phyloP scores from a whole-genome alignment of 2,888 invertebrate genomes.

The Drosophila meridionalis region DNA sequence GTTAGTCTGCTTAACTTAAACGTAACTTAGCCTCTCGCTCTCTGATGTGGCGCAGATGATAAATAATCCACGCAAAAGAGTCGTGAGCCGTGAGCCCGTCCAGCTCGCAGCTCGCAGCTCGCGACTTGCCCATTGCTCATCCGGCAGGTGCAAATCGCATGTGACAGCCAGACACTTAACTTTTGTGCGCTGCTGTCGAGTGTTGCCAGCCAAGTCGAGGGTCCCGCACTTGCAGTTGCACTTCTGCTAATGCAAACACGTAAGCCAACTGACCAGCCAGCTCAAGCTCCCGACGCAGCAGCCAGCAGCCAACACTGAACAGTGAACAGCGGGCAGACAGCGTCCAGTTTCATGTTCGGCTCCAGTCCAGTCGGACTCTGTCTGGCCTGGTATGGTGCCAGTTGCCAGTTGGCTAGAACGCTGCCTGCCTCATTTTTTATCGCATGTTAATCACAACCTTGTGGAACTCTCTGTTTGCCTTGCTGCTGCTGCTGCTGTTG shows the following conservation, averaged over 20 bases:
- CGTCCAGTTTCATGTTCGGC: constrained; percentile 30
- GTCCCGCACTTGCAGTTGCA: constrained; percentile 38
- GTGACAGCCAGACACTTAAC: constrained; percentile 81
- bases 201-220: constrained; percentile 30
- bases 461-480: constrained; percentile 76
- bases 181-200: constrained; percentile 67
- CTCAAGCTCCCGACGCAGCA: constrained; percentile 35
- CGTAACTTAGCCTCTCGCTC: constrained; percentile 58
- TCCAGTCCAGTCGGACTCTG: constrained; percentile 24
- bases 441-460: constrained; percentile 81
- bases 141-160: constrained; percentile 83
- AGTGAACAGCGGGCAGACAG: constrained; percentile 29
- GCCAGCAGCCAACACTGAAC: constrained; percentile 15
- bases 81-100: constrained; percentile 19
- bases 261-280: constrained; percentile 68
- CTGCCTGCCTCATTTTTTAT: constrained; percentile 76
- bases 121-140: constrained; percentile 74
- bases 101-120: constrained; percentile 34
- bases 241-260: constrained; percentile 69
- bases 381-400: constrained; percentile 49
- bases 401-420: constrained; percentile 34
- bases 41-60: constrained; percentile 75
- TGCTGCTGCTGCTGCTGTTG: constrained; percentile 37
- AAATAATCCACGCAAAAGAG: constrained; percentile 78
- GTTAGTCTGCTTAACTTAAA: constrained; percentile 66